Evolutionary conservation across 2,113 vertebrate genomes (phyloP).

Genomic region (Lagopus muta): DNA sequence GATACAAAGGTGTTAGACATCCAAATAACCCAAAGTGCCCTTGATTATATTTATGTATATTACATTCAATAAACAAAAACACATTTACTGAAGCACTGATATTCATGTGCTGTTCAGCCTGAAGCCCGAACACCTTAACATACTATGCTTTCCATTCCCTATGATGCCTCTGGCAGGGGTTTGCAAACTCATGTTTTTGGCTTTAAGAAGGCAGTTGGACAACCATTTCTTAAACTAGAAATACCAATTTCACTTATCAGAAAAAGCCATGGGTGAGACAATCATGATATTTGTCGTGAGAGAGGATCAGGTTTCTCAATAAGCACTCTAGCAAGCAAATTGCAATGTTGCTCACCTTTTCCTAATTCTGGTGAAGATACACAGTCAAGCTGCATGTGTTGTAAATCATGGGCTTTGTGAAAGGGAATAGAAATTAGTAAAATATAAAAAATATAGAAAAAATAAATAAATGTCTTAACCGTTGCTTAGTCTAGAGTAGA

Average conservation of each 20-base stretch:
- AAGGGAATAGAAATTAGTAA: not conserved
- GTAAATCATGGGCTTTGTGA: not conserved
- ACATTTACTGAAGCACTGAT: not conserved
- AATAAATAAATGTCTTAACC: not conserved
- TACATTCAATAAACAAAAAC: not conserved
- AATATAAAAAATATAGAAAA: not conserved
- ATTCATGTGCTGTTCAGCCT: not conserved
- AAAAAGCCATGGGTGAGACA: not conserved
- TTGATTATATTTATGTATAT: not conserved
- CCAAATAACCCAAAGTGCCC: not conserved
- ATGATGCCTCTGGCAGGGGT: not conserved
- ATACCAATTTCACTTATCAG: not conserved
- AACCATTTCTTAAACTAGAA: not conserved
- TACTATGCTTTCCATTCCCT: not conserved
- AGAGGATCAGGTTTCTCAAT: not conserved
- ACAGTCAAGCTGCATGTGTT: accelerated
- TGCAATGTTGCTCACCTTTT: not conserved
- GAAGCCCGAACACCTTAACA: not conserved
- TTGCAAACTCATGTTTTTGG: not conserved
- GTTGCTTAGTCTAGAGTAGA: not conserved
- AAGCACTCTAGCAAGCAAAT: not conserved
- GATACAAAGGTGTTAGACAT: not conserved
- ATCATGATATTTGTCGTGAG: not conserved
- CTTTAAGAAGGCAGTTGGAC: accelerated
- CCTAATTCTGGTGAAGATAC: not conserved